Evolutionary conservation across 2,888 invertebrate genomes (phyloP), one percentile per base, ranked within the genome.

Genomic region (Noctuana brunneofusca): DNA sequence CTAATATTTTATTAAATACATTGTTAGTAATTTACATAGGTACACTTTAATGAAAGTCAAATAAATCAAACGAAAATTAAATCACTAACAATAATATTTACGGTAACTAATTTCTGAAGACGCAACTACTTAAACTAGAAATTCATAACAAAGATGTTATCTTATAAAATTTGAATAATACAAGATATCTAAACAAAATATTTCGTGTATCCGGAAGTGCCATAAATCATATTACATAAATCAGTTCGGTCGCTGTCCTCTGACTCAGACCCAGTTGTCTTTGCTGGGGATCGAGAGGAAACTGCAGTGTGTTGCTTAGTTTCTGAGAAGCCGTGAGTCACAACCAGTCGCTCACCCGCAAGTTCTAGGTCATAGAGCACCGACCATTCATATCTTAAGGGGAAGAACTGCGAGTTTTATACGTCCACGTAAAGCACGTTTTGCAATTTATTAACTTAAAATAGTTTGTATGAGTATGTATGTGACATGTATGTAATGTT

Each of bases 301-400:
- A 81, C 76, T 70, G 73, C 73, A 74, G 81, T 84, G 81, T 84
- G 80, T 83, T 81, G 77, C 77, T 73, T 68, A 74, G 77, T 72
- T 89, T 87, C 87, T 84, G 64, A 75, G 89, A 85, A 89, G 71
- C 58, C 69, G 73, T 84, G 81, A 77, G 9, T 56, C 56, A 53
- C 66, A 67, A 64, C 76, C 74, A 72, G 79, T 78, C 70, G 74
- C 69, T 78, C 70, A 75, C 69, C 79, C 78, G 75, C 83, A 86
- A 88, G 87, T 87, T 88, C 87, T 89, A 87, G 89, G 89, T 83
- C 87, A 84, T 78, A 84, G 82, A 80, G 75, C 82, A 80, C 75
- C 75, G 79, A 72, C 60, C 60, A 60, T 35, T n/a, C 27, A 54
- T 53, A 35, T 48, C 35, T 35, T 60, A 48, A 60, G 60, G 54